Evolutionary conservation across 2,113 vertebrate species (phyloP), one percentile per base, ranked within the genome.

Genomic region (Patagioenas fasciata): DNA sequence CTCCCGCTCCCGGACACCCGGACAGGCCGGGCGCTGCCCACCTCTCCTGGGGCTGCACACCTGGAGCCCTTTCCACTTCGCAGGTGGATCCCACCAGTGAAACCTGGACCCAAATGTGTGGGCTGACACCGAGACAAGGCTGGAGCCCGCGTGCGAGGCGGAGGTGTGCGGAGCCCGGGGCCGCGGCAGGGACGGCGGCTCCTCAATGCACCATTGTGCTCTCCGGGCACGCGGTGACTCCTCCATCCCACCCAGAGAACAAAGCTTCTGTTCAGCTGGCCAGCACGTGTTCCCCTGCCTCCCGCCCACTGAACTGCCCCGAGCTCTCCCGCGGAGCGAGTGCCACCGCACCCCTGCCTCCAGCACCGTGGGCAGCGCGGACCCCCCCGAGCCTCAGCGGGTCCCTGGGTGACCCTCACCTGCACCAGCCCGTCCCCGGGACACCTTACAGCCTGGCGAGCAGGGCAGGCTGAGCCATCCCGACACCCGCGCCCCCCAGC

Each of bases 61-160:
- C 44, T 54, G 21, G 38, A 50, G 28, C 5, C 1, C 65, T 12
- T 65, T 32, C 32, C 28, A 21, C 44, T 31, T 36, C 47, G 29
- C 29, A 3, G 3, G 7, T 8, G 62, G 57, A 38, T 66, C 50
- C 60, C 26, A 32, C 21, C 60, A 64, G 82, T 0, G 0, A 42
- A 56, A 65, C 1, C 36, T 34, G 11, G 10, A 34, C 53, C 58
- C 70, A 23, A 40, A 18, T 3, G 1, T 38, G 11, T 0, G 10
- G 31, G 61, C 32, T 74, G 48, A 65, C 47, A 47, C 72, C 8
- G 36, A 44, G 32, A 23, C 47, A 66, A 34, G 31, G 75, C 80
- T 36, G 0, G 4, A 67, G 71, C 24, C 53, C 2, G 0, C 0
- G 1, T 5, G 42, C 31, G 7, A 47, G 32, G 70, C 6, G 1